Evolutionary conservation across 2,888 invertebrate genomes (phyloP).

Genomic region (Prosopocoilus inquinatus): DNA sequence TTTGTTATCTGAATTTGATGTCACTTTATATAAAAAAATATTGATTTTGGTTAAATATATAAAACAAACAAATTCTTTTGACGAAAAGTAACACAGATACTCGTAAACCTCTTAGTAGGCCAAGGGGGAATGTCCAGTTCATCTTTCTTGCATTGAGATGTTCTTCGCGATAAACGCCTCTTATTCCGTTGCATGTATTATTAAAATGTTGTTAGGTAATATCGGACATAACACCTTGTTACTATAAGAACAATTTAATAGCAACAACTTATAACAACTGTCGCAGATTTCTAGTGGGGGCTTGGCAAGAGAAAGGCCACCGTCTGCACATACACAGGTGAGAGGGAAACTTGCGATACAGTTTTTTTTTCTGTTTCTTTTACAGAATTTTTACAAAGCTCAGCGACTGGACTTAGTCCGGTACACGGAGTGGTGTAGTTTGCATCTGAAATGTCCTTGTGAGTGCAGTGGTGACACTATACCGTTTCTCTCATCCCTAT

Average conservation of each 20-base stretch:
- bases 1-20: too few relatives aligned
- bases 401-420: slow-evolving; percentile 24
- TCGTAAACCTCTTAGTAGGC: not conserved
- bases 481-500: not conserved
- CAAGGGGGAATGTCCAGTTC: not conserved
- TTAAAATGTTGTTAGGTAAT: not conserved
- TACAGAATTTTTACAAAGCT: slow-evolving; percentile 29
- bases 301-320: slow-evolving; percentile 29
- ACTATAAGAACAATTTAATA: slow-evolving; percentile 2
- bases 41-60: too few relatives aligned
- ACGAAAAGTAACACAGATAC: too few relatives aligned
- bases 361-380: slow-evolving; percentile 30
- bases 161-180: not conserved
- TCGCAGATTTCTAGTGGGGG: slow-evolving; percentile 22
- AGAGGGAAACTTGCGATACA: slow-evolving; percentile 33
- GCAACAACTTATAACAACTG: slow-evolving; percentile 8
- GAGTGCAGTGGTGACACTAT: slow-evolving; percentile 6
- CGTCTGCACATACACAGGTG: slow-evolving; percentile 25
- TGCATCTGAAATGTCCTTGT: slow-evolving; percentile 16
- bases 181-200: not conserved
- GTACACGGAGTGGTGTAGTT: slow-evolving; percentile 22
- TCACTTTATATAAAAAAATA: too few relatives aligned
- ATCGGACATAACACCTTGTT: not conserved
- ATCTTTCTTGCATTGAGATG: not conserved
- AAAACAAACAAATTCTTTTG: too few relatives aligned